Evolutionary conservation across 2,797 vertebrate species (phyloP).

Genomic region (Ficedula albicollis): DNA sequence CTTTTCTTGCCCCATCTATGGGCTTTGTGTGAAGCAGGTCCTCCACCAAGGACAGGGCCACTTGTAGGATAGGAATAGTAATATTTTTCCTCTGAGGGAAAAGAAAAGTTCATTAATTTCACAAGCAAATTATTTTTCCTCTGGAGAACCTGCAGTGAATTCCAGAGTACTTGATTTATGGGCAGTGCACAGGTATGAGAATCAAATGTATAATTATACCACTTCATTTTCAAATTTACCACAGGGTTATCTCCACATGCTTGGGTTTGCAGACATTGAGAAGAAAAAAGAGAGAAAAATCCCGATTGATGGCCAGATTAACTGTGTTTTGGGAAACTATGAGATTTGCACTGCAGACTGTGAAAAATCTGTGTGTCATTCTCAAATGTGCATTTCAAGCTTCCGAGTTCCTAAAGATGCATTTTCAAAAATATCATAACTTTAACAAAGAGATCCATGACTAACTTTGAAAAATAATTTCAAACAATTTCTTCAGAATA

Average conservation of each 20-base stretch:
- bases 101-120: not conserved
- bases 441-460: not conserved
- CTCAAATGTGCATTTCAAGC: not conserved
- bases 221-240: not conserved
- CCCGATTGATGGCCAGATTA: not conserved
- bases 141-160: not conserved
- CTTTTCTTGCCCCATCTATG: not conserved
- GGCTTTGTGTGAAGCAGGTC: not conserved
- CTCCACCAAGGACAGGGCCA: not conserved
- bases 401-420: not conserved
- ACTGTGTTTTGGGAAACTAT: not conserved
- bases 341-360: too few relatives aligned
- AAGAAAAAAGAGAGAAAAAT: not conserved
- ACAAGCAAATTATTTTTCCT: not conserved
- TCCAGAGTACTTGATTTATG: not conserved
- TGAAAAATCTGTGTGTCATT: not conserved
- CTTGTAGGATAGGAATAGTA: not conserved
- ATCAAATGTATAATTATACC: not conserved
- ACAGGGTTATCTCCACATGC: not conserved
- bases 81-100: not conserved
- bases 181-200: not conserved
- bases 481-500: not conserved
- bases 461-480: not conserved
- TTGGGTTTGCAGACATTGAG: rapidly evolving
- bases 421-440: not conserved